Evolutionary conservation across 2,113 vertebrate genomes (phyloP).

Genomic region (Pimephales promelas): DNA sequence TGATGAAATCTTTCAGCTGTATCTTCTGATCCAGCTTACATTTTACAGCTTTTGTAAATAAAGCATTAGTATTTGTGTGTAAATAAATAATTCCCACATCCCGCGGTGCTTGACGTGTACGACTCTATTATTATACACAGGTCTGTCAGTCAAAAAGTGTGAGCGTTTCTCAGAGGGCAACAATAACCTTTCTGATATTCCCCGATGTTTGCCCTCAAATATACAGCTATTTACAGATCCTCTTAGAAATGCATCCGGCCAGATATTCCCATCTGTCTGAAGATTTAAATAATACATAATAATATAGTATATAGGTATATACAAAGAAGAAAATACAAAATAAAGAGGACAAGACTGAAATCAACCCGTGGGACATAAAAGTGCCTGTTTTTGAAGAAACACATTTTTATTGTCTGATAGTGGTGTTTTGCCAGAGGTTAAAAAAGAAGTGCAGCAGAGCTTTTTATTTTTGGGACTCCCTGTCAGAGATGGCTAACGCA

Average conservation of each 20-base stretch:
- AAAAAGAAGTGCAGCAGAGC: conserved; percentile 50
- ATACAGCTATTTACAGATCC: conserved; percentile 57
- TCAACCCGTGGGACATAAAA: background rate
- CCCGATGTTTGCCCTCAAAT: conserved; percentile 73
- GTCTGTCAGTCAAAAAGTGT: conserved; percentile 62
- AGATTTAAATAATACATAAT: conserved; percentile 48
- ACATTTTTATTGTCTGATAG: conserved; percentile 2
- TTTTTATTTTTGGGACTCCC: conserved; percentile 64
- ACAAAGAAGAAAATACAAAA: background rate
- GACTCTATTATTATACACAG: conserved; percentile 43
- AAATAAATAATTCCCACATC: background rate
- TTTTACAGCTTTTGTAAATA: conserved; percentile 14
- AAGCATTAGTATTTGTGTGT: conserved; percentile 3
- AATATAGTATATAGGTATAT: background rate
- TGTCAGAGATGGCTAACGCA: conserved; percentile 62
- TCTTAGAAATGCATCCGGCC: conserved; percentile 61
- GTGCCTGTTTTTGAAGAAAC: background rate
- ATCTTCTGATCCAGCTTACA: background rate
- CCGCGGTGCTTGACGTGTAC: background rate
- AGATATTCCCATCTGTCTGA: conserved; percentile 66
- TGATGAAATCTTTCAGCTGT: conserved; percentile 21
- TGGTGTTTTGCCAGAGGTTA: conserved; percentile 33
- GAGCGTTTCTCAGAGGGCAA: conserved; percentile 53
- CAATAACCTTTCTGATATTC: conserved; percentile 71
- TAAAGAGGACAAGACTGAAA: background rate